Base-by-base conservation (phyloP, 2,113 vertebrate species). In the Fregata magnificens region DNA sequence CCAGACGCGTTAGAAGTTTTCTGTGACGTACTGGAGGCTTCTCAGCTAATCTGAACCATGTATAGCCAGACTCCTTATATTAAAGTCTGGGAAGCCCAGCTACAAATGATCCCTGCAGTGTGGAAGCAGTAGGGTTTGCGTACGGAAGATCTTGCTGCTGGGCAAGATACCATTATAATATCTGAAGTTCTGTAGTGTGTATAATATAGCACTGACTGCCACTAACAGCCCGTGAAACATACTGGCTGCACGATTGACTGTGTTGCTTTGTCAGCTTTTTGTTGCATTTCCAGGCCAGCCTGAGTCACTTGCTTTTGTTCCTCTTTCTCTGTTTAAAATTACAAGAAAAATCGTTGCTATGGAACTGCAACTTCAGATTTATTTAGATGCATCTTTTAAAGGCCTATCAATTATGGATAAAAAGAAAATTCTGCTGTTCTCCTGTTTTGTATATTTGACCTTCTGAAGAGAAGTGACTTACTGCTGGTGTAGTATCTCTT, bases 281-380 rank as follows among this genome's bases (percentile, higher is more conserved):
- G 71, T 88, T 83, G 63, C 65, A 3, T 92, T 90, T 94, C 83
- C 83, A 95, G 95, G 95, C 95, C 94, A 96, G 95, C 95, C 96
- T 89, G 88, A 87, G 89, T 86, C 76, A 93, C 93, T 96, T 88
- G 82, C 91, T 95, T 96, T 89, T 92, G 70, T 93, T 96, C 70
- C 69, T 83, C 70, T 89, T 95, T 93, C 69, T 28, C 52, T 86
- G 36, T 93, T 94, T 76, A 90, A 93, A 95, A 84, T 85, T 28
- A 59, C 7, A 9, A 93, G 63, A 92, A 65, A 74, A 94, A 88
- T 92, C 63, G 83, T 92, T 67, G 93, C 92, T 92, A 4, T 91
- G 69, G n/a, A 88, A 32, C 65, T 95, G 93, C 58, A 82, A 55
- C 92, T 97, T 96, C 92, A 93, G 90, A 36, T 96, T 96, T 96